These are phyloP conservation scores for Actias luna DNA, from an alignment of 2,888 invertebrate species.

Conservation along the genomic window DNA sequence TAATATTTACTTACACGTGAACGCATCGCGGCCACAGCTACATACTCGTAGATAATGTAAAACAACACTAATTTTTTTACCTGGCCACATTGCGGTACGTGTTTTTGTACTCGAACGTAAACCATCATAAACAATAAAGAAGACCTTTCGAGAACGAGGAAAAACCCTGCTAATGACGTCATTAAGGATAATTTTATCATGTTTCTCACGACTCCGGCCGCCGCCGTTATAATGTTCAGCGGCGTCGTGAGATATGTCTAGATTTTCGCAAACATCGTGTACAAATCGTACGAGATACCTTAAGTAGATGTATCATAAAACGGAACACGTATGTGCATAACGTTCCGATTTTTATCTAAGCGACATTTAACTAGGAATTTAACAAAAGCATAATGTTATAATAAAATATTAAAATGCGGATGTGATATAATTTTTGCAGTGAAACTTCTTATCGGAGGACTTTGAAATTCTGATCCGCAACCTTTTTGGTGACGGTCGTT, in stretches of 20 bases:
- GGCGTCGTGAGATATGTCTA: background rate
- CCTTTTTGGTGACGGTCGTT: no score
- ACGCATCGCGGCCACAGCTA: no score
- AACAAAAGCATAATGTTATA: background rate
- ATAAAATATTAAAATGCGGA: constrained; percentile 2
- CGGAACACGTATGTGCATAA: background rate
- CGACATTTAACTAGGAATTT: background rate
- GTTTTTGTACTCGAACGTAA: background rate
- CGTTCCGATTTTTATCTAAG: constrained; percentile 5
- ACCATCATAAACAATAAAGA: background rate
- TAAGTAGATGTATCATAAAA: constrained; percentile 9
- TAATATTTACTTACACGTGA: no score
- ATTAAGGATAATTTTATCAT: constrained; percentile 1
- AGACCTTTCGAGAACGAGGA: background rate
- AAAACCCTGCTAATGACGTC: constrained; percentile 6
- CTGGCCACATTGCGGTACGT: no score
- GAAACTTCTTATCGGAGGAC: no score
- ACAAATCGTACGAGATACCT: background rate
- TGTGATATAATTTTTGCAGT: background rate
- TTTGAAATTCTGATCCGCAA: no score
- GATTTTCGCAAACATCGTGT: constrained; percentile 2
- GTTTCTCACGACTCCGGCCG: constrained; percentile 1
- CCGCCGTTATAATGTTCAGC: background rate
- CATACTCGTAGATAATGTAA: no score
- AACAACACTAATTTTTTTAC: no score